phyloP scores from a whole-genome alignment of 2,113 vertebrate species.

The Cyprinodon brontotheroides region DNA sequence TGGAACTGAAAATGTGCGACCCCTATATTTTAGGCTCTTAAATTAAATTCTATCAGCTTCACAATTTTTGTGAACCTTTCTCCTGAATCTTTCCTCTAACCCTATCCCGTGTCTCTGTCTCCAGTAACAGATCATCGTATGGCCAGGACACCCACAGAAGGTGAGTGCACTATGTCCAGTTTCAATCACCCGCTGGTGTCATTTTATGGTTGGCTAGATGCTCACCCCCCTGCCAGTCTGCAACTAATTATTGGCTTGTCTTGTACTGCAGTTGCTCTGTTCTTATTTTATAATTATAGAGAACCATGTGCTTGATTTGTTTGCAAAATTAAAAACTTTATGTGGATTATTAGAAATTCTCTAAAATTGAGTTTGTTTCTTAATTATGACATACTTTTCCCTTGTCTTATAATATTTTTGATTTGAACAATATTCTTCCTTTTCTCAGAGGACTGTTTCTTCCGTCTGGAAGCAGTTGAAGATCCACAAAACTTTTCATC shows the following conservation, averaged over 20 bases:
- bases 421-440: constrained; percentile 4
- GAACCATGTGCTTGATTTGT: no score
- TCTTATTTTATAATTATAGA: background rate
- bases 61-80: constrained; percentile 57
- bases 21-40: constrained; percentile 69
- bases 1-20: constrained; percentile 69
- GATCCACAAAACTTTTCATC: constrained; percentile 48
- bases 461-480: constrained; percentile 59
- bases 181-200: constrained; percentile 70
- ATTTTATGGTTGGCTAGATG: constrained; percentile 75
- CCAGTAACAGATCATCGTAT: constrained; percentile 78
- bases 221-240: constrained; percentile 60
- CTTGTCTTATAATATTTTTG: background rate
- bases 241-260: constrained; percentile 55
- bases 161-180: constrained; percentile 76
- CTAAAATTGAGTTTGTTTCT: background rate
- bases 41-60: constrained; percentile 60
- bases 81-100: constrained; percentile 39
- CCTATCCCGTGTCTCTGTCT: constrained; percentile 28
- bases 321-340: background rate
- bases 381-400: background rate
- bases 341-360: background rate
- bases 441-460: constrained; percentile 70
- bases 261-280: constrained; percentile 44
- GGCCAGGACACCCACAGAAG: constrained; percentile 72